Conservation (phyloP, 1,140 invertebrate genomes). For the Nasonia longicornis region DNA sequence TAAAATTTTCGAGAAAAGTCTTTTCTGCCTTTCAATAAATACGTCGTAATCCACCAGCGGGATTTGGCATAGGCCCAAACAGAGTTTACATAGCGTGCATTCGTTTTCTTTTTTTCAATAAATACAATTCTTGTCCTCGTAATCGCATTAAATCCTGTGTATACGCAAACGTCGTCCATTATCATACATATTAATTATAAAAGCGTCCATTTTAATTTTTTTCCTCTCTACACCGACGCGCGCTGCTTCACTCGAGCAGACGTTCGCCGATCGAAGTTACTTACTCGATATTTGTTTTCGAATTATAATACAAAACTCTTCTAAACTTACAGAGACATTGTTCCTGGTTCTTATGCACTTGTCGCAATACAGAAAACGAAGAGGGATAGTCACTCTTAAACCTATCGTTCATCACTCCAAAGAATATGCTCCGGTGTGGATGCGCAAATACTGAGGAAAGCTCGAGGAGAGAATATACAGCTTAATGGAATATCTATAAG, state of each 20-base stretch:
- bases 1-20: conserved; percentile 43
- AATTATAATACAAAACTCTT: conserved; percentile 42
- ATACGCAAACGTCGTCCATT: conserved; percentile 29
- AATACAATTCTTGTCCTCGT: conserved; percentile 24
- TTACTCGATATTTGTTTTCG: neutral
- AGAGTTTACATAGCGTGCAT: conserved; percentile 29
- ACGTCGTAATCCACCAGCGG: conserved; percentile 21
- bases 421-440: neutral
- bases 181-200: conserved; percentile 45
- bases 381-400: conserved; percentile 1
- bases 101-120: neutral
- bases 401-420: neutral
- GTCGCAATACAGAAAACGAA: conserved; percentile 21
- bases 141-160: conserved; percentile 30
- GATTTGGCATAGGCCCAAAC: conserved; percentile 30
- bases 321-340: conserved; percentile 20
- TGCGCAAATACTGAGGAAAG: neutral
- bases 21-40: conserved; percentile 25
- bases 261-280: conserved; percentile 11
- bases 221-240: conserved; percentile 12
- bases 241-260: neutral
- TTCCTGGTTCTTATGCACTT: conserved; percentile 21
- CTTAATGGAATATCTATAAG: neutral
- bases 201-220: conserved; percentile 34
- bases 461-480: neutral